Base-by-base conservation (phyloP, 2,797 vertebrate species). In the Petrocephalus schoutedeni region DNA sequence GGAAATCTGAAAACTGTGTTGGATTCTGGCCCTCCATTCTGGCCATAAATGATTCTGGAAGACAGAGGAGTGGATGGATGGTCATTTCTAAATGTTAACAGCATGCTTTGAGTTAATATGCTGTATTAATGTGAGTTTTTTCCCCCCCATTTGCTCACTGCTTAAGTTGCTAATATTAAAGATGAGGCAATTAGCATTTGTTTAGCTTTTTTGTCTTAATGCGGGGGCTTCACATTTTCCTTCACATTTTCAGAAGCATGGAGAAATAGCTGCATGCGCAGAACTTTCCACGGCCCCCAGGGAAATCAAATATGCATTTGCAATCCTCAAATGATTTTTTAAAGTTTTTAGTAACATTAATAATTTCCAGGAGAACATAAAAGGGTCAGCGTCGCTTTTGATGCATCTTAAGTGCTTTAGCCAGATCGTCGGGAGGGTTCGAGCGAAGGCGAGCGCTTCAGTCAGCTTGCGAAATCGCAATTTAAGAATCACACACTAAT, bases 221-320 rank as follows among this genome's bases (percentile, higher is more conserved):
- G 93, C 93, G 92, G 93, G 93, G 90, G 91, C 91, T 86, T 92
- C 90, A 89, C 56, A 89, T 93, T 94, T 94, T 92, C 74, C 88
- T 90, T 88, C 6, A 21, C 45, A 88, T 89, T 28, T 28, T 89
- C 91, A 90, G 88, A 85, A 86, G 88, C 91, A 89, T 80, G 54
- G 89, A 89, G 87, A 90, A 92, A 91, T 88, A 91, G 90, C 90
- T 93, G 93, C 92, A 90, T 91, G 92, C 91, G 91, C 92, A 89
- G 92, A 92, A 90, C 91, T 92, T 87, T 88, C 57, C 0, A 67
- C 64, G 89, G 89, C 93, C 93, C 91, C 89, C 53, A 80, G 94
- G 93, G 94, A 93, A 93, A 94, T 93, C 23, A 93, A 94, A 94
- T 94, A 94, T 94, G 92, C 92, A 94, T 94, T 92, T 94, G 90